Evolutionary conservation across 1,140 invertebrate species (phyloP), one percentile per base, ranked within the genome.

Genomic region (Maconellicoccus hirsutus): DNA sequence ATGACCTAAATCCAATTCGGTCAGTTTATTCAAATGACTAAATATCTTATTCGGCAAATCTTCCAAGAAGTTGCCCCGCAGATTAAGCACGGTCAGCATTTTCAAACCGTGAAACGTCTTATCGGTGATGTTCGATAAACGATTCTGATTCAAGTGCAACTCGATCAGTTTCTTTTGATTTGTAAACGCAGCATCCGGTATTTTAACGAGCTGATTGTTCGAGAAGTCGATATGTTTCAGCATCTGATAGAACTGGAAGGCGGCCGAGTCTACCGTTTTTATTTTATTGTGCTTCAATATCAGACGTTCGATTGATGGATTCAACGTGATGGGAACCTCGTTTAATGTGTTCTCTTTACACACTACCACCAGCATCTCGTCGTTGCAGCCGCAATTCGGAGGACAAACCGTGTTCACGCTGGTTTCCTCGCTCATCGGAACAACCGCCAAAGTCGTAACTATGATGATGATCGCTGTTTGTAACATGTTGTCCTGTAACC

Each of bases 301-400:
- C 71, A 93, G 84, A 23, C 90, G 83, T 78, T 91, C 89, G 70
- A 94, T 90, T 74, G 88, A 89, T 1, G 93, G 93, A 80, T 95
- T 96, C 59, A 96, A 82, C 0, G 92, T 90, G 74, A 95, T 94
- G 39, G 93, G 93, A 59, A 95, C 86, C 16, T 93, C 89, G 79
- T 94, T 91, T 52, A 95, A 81, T 72, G 88, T 90, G 74, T 89
- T 91, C 76, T 87, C 87, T 73, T 91, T 85, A 78, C 93, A 95
- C 69, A 87, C 86, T 0, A 94, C 93, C n/a, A 91, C 87, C 70
- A 93, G 84, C 0, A 87, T 92, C 70, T 93, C 89, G 76, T 96
- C 92, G 79, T 95, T 90, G 80, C 92, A 94, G 77, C 82, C 85
- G 78, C 92, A 94, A 70, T 86, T 87, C 72, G 78, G 85, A 0